Evolutionary conservation across 2,113 vertebrate genomes (phyloP).

Genomic region (Petrocephalus zakoni): DNA sequence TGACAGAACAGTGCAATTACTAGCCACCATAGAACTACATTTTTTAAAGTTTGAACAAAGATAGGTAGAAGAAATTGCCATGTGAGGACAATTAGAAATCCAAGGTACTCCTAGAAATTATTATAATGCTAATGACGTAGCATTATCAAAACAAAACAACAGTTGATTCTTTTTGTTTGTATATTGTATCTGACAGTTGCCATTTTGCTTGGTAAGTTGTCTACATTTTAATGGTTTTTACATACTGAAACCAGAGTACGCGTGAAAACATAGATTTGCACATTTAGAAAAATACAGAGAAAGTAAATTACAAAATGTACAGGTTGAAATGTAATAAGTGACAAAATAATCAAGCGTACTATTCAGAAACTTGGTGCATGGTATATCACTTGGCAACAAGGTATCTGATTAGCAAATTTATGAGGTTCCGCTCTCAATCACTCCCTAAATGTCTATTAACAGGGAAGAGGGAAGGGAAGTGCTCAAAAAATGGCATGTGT

Average conservation of each 20-base stretch:
- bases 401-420: neutral
- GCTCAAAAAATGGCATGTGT: slow-evolving; percentile 10
- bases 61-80: no score
- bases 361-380: neutral
- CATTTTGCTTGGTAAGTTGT: neutral
- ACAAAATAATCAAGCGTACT: neutral
- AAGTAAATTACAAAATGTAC: neutral
- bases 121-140: neutral
- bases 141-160: neutral
- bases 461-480: neutral
- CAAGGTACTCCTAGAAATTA: neutral
- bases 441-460: neutral
- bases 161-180: neutral
- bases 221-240: neutral
- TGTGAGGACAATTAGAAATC: no score
- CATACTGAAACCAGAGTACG: neutral
- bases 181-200: neutral
- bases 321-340: neutral
- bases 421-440: neutral
- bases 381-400: neutral
- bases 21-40: no score
- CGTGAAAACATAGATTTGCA: neutral
- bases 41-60: no score
- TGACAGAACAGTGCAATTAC: no score
- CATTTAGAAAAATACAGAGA: neutral